Base-by-base conservation (phyloP, 2,888 invertebrate species). In the Portevinia maculata region DNA sequence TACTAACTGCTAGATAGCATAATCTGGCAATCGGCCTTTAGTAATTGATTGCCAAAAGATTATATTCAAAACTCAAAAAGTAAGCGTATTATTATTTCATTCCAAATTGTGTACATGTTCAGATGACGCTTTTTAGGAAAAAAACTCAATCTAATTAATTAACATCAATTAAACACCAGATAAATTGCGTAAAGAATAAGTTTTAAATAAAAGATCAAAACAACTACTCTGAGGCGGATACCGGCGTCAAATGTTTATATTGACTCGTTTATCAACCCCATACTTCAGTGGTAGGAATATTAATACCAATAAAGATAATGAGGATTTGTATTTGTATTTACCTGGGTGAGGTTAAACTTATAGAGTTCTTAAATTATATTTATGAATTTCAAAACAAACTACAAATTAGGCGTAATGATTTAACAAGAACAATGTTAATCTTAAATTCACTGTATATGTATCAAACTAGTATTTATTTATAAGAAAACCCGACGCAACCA, bases 241-340 rank as follows among this genome's bases (percentile, higher is more conserved):
- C 39, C 55, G 57, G 50, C 57, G 57, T 65, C 55, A 50, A 64
- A 32, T 13, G 57, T 57, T 50, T 57, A 64, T 50, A 57, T 65
- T 41, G 57, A 39, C 4, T 19, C 11, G 1, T 11, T 8, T 44
- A 19, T 19, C 37, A 5, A 4, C 3, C 34, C n/a, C 11, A 0
- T 34, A 9, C 13, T 13, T 37, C 13, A 13, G 13, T 37, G 3
- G 5, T 6, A 5, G 1, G 17, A 37, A 46, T 57, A 28, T 37
- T 15, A 37, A n/a, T 30, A 17, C 50, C 30, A 13, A 30, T 19
- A 17, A 5, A 41, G 37, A 28, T 34, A 52, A 24, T 53, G 21
- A 13, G 13, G 44, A 17, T 15, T 24, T 24, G 5, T 46, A 46
- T 46, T 11, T 32, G 21, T 15, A 28, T 1, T 67, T 67, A 67